phyloP scores from a whole-genome alignment of 2,113 vertebrate genomes.

The Panurus biarmicus region DNA sequence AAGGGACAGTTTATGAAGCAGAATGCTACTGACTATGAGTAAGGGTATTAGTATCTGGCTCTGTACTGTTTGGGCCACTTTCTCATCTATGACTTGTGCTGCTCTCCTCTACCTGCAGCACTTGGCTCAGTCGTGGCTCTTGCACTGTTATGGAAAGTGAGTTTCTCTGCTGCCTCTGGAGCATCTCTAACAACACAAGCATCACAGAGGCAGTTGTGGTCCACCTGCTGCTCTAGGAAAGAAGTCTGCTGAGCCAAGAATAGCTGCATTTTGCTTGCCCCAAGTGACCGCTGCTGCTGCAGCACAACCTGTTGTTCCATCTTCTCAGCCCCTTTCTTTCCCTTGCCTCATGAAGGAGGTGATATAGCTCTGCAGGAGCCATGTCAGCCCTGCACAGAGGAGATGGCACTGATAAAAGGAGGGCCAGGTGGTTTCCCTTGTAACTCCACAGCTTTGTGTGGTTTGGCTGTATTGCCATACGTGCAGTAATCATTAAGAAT shows the following conservation, averaged over 20 bases:
- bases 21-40: conserved; percentile 37
- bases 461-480: neutral
- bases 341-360: neutral
- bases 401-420: neutral
- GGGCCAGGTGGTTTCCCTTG: neutral
- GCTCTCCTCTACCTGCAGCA: neutral
- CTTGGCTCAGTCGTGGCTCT: fast-evolving
- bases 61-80: neutral
- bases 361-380: neutral
- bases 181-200: neutral
- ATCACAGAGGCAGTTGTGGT: neutral
- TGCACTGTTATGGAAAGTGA: neutral
- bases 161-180: neutral
- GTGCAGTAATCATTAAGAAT: neutral
- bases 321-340: neutral
- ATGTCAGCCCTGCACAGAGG: neutral
- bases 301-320: neutral
- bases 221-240: neutral
- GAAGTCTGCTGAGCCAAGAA: neutral
- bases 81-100: neutral
- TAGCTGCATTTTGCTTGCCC: fast-evolving
- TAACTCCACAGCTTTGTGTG: neutral
- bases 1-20: neutral
- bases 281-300: fast-evolving
- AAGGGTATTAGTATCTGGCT: neutral